Percentiles rank a stretch among this genome's conserved stretches.
Conservation (phyloP, 2,888 invertebrate genomes). For the Ormyrus pomaceus region DNA sequence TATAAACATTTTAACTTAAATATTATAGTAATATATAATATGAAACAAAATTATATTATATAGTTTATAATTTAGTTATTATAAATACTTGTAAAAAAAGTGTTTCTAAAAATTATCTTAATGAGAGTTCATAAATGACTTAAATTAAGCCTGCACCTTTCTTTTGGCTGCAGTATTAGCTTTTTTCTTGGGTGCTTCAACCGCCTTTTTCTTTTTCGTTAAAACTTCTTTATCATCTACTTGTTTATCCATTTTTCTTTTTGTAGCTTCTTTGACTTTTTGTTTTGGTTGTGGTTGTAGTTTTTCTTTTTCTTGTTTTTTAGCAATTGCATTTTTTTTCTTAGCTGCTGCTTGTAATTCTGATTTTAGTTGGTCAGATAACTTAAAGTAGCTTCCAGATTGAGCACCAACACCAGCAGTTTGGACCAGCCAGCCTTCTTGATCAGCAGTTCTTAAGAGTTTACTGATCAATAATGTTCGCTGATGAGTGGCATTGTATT, state of each 20-base stretch:
- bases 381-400: constrained; percentile 49
- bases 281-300: background rate
- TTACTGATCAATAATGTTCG: constrained; percentile 22
- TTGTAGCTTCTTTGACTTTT: background rate
- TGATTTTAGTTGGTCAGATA: constrained; percentile 14
- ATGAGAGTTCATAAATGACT: constrained; percentile 16
- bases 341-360: background rate
- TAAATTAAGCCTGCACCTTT: constrained; percentile 10
- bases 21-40: background rate
- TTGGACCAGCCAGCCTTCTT: constrained; percentile 46
- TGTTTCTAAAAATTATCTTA: constrained; percentile 7
- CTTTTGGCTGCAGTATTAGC: constrained; percentile 29
- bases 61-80: constrained; percentile 17
- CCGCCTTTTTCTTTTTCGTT: background rate
- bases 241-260: constrained; percentile 14
- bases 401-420: constrained; percentile 37
- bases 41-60: constrained; percentile 18
- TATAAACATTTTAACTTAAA: constrained; percentile 2
- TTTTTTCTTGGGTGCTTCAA: constrained; percentile 27
- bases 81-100: background rate
- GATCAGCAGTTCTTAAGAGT: constrained; percentile 24
- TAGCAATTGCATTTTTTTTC: background rate
- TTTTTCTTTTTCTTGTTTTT: constrained; percentile 4
- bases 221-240: background rate
- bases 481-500: constrained; percentile 5